Conservation (phyloP, 2,113 vertebrate species). For the Acanthochromis polyacanthus region DNA sequence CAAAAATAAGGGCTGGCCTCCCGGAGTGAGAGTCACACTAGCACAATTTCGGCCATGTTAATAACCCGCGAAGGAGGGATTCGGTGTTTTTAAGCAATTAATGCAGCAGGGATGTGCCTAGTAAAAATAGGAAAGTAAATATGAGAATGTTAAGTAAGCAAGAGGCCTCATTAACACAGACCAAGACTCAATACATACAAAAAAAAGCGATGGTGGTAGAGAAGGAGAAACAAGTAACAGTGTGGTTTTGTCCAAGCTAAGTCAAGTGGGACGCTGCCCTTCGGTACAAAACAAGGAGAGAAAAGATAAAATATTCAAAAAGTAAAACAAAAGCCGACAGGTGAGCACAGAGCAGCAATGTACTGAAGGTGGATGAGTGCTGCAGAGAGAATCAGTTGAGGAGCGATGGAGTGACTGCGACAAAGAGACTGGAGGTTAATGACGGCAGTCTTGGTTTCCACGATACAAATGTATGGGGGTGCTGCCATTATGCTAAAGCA, state of each 20-base stretch:
- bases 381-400: constrained; percentile 19
- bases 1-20: constrained; percentile 18
- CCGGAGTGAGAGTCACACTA: constrained; percentile 8
- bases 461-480: constrained; percentile 37
- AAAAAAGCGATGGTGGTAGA: not conserved
- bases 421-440: constrained; percentile 40
- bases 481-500: constrained; percentile 57
- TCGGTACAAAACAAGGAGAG: not conserved
- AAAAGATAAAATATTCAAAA: constrained; percentile 33
- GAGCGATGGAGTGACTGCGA: not conserved
- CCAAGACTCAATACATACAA: not conserved
- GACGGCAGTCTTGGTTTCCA: constrained; percentile 34
- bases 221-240: not conserved
- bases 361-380: not conserved
- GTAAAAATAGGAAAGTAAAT: constrained; percentile 21
- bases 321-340: constrained; percentile 15
- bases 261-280: constrained; percentile 1
- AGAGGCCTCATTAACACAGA: not conserved
- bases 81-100: constrained; percentile 33
- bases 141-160: constrained; percentile 20
- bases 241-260: not conserved
- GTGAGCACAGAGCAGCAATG: not conserved
- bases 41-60: constrained; percentile 11
- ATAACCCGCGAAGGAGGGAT: constrained; percentile 9
- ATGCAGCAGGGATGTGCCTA: constrained; percentile 22